phyloP scores from a whole-genome alignment of 1,140 invertebrate species.

The Lepidurus packardi region DNA sequence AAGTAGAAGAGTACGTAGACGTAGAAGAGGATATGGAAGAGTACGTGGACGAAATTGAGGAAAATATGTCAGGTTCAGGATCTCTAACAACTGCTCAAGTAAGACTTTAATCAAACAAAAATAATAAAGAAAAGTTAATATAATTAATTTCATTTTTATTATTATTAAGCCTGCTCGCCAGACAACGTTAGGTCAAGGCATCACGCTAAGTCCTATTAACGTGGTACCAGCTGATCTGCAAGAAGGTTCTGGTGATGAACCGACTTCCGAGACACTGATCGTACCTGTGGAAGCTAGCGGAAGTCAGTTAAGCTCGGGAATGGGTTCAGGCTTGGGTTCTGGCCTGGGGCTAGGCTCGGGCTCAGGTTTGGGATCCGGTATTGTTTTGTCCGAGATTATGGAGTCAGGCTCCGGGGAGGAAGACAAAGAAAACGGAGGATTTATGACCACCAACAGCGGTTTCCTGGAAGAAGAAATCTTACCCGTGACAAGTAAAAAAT shows the following conservation, averaged over 20 bases:
- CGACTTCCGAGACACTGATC: conserved; percentile 30
- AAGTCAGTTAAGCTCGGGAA: conserved; percentile 1
- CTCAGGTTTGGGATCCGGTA: conserved; percentile 31
- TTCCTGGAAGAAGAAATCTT: conserved; percentile 30
- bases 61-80: conserved; percentile 31
- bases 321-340: conserved; percentile 11
- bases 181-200: background rate
- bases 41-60: conserved; percentile 45
- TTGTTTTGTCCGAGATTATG: conserved; percentile 28
- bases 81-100: background rate
- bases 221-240: conserved; percentile 22
- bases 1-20: conserved; percentile 43
- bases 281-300: conserved; percentile 32
- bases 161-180: background rate
- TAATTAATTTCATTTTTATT: background rate
- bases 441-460: conserved; percentile 37
- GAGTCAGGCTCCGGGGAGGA: conserved; percentile 32
- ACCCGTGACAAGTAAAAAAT: background rate
- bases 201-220: background rate
- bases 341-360: conserved; percentile 31
- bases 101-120: background rate
- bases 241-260: conserved; percentile 34
- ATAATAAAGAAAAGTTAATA: background rate
- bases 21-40: conserved; percentile 46
- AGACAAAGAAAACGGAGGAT: conserved; percentile 25